Evolutionary conservation across 2,113 vertebrate species (phyloP), one percentile per base, ranked within the genome.

Genomic region (Lipophrys pholis): DNA sequence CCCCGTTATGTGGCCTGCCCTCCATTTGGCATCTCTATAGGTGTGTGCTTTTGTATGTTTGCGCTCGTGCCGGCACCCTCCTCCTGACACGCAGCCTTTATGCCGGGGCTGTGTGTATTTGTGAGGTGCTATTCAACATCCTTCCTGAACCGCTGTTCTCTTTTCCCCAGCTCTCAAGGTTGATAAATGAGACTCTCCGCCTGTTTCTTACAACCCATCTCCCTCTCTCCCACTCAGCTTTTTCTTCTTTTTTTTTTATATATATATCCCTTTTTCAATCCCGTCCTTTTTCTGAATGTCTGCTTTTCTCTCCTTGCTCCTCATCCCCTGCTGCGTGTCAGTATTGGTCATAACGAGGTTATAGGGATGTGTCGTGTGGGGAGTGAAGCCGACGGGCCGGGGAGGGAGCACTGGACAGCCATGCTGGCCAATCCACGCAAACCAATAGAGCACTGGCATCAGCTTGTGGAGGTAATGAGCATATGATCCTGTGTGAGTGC

Each of bases 371-470:
- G 96, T 76, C 94, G 95, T 7, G 95, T 97, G 76, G 96, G 96
- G 59, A 95, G 95, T 0, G 95, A 95, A 0, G 94, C 95, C 0
- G 95, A 97, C 0, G 95, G 95, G 21, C 95, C 95, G 0, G 96
- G 96, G 57, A 93, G 96, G 12, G 96, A 97, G 83, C 96, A 97
- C 92, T 97, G 96, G 96, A 81, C 93, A 0, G 96, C 96, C 92
- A 97, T 97, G 96, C 79, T 97, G 92, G 95, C 94, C 41, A 97
- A 97, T 72, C 96, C 96, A 6, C 95, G 96, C 69, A 97, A 97
- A 79, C 96, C 96, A n/a, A 96, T 97, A 59, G 96, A 97, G 65
- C 96, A 96, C 82, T 97, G 96, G 96, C 95, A 97, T 78, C 95
- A 95, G 85, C 94, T 97, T 53, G 94, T 97, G 63, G 96, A 97